Conservation (phyloP, 2,888 invertebrate genomes). For the Xylota segnis region DNA sequence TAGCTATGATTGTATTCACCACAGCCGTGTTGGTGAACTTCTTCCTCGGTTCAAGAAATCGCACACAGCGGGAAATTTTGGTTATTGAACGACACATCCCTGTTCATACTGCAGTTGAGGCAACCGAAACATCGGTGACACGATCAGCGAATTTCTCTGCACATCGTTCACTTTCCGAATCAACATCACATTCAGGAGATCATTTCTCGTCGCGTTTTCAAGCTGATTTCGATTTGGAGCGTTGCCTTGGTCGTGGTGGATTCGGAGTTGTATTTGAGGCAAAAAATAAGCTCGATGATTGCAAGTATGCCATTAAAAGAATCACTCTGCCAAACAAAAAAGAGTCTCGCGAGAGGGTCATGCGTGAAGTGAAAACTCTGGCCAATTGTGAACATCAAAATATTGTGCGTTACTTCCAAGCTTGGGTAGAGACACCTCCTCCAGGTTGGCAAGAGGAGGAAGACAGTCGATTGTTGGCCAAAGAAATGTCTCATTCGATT, state of each 20-base stretch:
- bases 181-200: slow-evolving; percentile 80
- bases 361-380: slow-evolving; percentile 97
- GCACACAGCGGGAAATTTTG: slow-evolving; percentile 82
- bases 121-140: slow-evolving; percentile 82
- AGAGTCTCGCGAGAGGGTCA: slow-evolving; percentile 93
- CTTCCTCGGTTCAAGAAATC: slow-evolving; percentile 86
- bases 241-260: slow-evolving; percentile 94
- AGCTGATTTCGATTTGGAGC: slow-evolving; percentile 92
- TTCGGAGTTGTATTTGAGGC: slow-evolving; percentile 99
- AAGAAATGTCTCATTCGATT: slow-evolving; percentile 83
- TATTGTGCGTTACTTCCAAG: slow-evolving; percentile 96
- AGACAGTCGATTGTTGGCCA: slow-evolving; percentile 86
- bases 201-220: slow-evolving; percentile 88
- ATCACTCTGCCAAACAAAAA: slow-evolving; percentile 94
- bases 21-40: slow-evolving; percentile 90
- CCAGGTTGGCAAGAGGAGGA: slow-evolving; percentile 93
- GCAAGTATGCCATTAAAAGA: slow-evolving; percentile 97
- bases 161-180: slow-evolving; percentile 80
- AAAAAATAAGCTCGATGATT: slow-evolving; percentile 96
- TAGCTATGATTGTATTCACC: slow-evolving; percentile 90
- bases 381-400: slow-evolving; percentile 97
- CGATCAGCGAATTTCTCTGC: slow-evolving; percentile 70
- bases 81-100: slow-evolving; percentile 84
- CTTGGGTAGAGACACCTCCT: slow-evolving; percentile 98
- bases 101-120: slow-evolving; percentile 83